Conservation (phyloP, 2,888 invertebrate species). For the Oxytorus armatus region DNA sequence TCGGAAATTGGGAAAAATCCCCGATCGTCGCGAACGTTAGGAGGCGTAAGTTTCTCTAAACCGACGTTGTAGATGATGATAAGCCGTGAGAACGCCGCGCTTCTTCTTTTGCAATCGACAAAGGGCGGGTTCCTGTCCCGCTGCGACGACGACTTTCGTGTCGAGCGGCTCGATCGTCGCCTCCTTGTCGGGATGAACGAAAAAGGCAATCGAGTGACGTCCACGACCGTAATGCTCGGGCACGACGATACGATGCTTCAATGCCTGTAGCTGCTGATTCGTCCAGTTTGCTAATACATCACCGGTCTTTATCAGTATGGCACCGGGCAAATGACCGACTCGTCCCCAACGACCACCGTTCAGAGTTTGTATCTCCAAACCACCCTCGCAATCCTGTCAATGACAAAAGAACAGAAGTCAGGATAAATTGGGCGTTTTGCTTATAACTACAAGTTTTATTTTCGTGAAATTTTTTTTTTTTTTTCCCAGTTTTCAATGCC, state of each 20-base stretch:
- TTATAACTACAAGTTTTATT: too few species aligned
- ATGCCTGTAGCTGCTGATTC: slow-evolving; percentile 88
- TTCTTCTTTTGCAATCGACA: slow-evolving; percentile 85
- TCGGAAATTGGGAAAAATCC: background rate
- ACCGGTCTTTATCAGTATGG: slow-evolving; percentile 91
- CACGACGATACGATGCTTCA: slow-evolving; percentile 90
- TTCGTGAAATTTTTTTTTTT: slow-evolving; percentile 8
- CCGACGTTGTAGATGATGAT: slow-evolving; percentile 89
- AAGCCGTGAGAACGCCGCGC: slow-evolving; percentile 88
- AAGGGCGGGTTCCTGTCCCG: slow-evolving; percentile 80
- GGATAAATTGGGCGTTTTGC: slow-evolving; percentile 8
- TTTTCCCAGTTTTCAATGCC: background rate
- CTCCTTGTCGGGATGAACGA: slow-evolving; percentile 90
- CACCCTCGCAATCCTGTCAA: slow-evolving; percentile 91
- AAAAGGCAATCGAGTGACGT: slow-evolving; percentile 91
- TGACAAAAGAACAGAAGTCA: slow-evolving; percentile 18
- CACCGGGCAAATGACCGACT: slow-evolving; percentile 91
- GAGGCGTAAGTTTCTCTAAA: slow-evolving; percentile 90
- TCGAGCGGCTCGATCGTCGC: slow-evolving; percentile 86
- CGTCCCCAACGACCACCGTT: slow-evolving; percentile 90
- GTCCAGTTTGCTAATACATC: slow-evolving; percentile 92
- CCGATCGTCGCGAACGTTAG: slow-evolving; percentile 69
- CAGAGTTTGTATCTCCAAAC: slow-evolving; percentile 89
- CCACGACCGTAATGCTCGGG: slow-evolving; percentile 88
- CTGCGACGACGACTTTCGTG: slow-evolving; percentile 80